Evolutionary conservation across 2,888 invertebrate genomes (phyloP).

Genomic region (Anorthoa munda): DNA sequence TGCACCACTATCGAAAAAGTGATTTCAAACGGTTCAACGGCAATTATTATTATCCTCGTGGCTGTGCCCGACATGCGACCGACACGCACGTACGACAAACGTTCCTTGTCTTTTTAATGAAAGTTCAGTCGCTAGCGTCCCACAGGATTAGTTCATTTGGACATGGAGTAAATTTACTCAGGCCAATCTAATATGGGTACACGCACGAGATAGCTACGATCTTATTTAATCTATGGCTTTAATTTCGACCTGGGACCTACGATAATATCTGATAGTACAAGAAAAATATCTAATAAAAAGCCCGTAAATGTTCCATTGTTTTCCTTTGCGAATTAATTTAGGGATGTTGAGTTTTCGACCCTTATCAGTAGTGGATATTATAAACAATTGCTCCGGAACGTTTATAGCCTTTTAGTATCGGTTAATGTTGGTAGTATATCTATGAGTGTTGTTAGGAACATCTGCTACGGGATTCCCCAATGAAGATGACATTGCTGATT

Average conservation of each 20-base stretch:
- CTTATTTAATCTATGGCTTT: constrained; percentile 81
- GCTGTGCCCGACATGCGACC: constrained; percentile 29
- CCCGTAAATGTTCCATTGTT: constrained; percentile 32
- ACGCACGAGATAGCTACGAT: constrained; percentile 76
- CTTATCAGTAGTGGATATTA: constrained; percentile 69
- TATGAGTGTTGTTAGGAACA: constrained; percentile 49
- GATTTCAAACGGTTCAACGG: constrained; percentile 61
- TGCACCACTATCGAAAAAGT: constrained; percentile 69
- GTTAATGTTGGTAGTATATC: constrained; percentile 34
- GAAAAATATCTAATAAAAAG: constrained; percentile 57
- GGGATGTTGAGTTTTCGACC: constrained; percentile 47
- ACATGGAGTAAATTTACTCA: constrained; percentile 86
- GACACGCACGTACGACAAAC: constrained; percentile 66
- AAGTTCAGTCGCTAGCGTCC: constrained; percentile 75
- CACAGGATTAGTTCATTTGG: constrained; percentile 84
- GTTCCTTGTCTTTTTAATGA: constrained; percentile 79
- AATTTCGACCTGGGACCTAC: constrained; percentile 74
- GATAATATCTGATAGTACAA: constrained; percentile 56
- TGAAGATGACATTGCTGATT: constrained; percentile 46
- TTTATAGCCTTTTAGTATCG: constrained; percentile 62
- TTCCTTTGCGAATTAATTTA: constrained; percentile 50
- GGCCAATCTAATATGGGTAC: constrained; percentile 82
- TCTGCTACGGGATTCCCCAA: constrained; percentile 50
- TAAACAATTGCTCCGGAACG: constrained; percentile 56
- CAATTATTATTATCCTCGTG: constrained; percentile 62